phyloP scores from a whole-genome alignment of 2,797 vertebrate species.

The Thamnophis elegans region DNA sequence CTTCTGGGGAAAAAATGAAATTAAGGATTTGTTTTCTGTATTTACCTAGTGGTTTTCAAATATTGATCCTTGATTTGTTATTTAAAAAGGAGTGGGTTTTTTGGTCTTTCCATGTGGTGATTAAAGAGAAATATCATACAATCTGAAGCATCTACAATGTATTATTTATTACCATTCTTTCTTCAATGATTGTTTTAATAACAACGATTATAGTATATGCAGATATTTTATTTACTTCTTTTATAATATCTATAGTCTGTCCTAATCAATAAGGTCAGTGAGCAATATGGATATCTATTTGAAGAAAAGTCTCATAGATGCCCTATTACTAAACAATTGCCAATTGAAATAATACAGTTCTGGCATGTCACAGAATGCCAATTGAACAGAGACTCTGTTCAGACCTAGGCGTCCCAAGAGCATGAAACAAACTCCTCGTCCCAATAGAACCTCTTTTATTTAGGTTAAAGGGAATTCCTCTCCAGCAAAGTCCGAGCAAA shows the following conservation, averaged over 20 bases:
- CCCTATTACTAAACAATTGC: background rate
- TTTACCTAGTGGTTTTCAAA: background rate
- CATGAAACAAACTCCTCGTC: too few relatives aligned
- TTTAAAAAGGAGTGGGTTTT: background rate
- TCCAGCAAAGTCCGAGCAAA: too few relatives aligned
- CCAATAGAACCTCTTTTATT: too few relatives aligned
- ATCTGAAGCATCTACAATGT: background rate
- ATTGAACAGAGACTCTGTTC: background rate
- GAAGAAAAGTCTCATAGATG: background rate
- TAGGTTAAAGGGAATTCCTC: too few relatives aligned
- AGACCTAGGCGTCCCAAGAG: too few relatives aligned
- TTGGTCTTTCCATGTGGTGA: background rate
- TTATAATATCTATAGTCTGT: background rate
- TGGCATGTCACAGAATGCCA: background rate
- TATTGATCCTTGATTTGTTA: background rate
- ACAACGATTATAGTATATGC: background rate
- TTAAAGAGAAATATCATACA: background rate
- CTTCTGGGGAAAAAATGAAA: background rate
- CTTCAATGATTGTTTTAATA: background rate
- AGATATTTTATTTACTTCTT: background rate
- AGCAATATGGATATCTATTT: background rate
- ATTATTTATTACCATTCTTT: background rate
- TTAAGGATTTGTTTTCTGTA: background rate
- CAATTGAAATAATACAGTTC: background rate
- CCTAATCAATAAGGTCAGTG: background rate